These are phyloP conservation scores for Alligator mississippiensis DNA, from an alignment of 2,113 vertebrate species.

Conservation along the genomic window DNA sequence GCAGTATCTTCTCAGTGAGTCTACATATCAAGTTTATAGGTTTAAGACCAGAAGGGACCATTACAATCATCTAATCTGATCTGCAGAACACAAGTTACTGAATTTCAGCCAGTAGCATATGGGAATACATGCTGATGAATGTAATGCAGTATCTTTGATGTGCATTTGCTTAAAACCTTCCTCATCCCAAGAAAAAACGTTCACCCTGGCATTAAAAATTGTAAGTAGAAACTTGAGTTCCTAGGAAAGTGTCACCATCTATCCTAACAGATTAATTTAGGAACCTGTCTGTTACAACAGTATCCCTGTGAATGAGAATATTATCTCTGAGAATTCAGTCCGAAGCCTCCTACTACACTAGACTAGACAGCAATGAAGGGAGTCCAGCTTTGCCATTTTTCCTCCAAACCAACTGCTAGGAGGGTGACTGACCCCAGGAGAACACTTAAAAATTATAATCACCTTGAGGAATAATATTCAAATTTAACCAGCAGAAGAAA, in stretches of 20 bases:
- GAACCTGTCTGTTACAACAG: too few species aligned
- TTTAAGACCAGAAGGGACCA: background rate
- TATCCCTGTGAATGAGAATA: too few species aligned
- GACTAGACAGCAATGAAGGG: accelerated
- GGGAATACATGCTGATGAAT: background rate
- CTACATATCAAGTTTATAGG: accelerated
- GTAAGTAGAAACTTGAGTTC: too few species aligned
- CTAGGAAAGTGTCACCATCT: too few species aligned
- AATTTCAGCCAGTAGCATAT: background rate
- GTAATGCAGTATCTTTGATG: background rate
- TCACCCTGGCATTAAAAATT: too few species aligned
- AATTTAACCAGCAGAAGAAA: background rate
- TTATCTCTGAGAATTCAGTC: too few species aligned
- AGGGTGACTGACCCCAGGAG: too few species aligned
- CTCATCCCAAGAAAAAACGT: too few species aligned
- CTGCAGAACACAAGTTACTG: background rate
- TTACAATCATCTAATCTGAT: background rate
- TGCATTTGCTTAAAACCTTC: background rate
- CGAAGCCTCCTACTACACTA: background rate
- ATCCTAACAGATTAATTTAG: too few species aligned
- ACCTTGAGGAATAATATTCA: background rate
- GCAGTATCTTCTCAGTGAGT: background rate
- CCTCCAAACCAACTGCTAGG: accelerated
- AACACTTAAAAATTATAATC: background rate
- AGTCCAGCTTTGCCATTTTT: accelerated